Evolutionary conservation across 1,140 invertebrate species (phyloP).

Genomic region (Heliconius eleuchia): DNA sequence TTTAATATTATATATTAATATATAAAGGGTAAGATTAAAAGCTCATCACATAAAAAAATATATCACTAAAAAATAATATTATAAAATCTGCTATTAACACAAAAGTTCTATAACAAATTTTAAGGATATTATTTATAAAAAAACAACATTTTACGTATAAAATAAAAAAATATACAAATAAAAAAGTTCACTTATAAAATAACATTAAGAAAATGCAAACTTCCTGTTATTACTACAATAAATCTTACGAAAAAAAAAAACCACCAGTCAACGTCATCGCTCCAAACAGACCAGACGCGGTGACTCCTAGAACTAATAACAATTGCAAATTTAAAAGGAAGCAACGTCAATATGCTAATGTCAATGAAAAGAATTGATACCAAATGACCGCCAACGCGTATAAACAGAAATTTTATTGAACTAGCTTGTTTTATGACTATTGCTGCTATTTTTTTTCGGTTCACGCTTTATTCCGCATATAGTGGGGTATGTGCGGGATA

Average conservation of each 20-base stretch:
- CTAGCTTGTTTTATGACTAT: background rate
- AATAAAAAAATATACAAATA: too few species aligned
- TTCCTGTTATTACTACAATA: too few species aligned
- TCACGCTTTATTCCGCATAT: background rate
- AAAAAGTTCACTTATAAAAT: too few species aligned
- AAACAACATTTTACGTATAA: too few species aligned
- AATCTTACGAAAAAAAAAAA: background rate
- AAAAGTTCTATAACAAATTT: too few species aligned
- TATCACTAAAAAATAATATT: too few species aligned
- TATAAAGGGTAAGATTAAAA: too few species aligned
- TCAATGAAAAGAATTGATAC: constrained; percentile 1
- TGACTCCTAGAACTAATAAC: constrained; percentile 75
- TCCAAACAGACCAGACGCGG: constrained; percentile 51
- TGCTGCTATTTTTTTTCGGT: background rate
- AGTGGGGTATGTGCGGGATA: background rate
- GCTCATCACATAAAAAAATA: too few species aligned
- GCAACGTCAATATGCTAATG: constrained; percentile 26
- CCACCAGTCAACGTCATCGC: background rate
- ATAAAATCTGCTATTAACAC: too few species aligned
- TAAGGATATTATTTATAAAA: too few species aligned
- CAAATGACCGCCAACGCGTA: constrained; percentile 5
- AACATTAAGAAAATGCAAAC: too few species aligned
- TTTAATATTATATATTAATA: too few species aligned
- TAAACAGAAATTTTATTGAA: background rate
- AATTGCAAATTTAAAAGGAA: constrained; percentile 71